A percentile compares a stretch with the other conserved stretches of the same genome.
These are phyloP conservation scores for Neodontobutis hainanensis DNA, from an alignment of 2,113 vertebrate species.

Conservation along the genomic window DNA sequence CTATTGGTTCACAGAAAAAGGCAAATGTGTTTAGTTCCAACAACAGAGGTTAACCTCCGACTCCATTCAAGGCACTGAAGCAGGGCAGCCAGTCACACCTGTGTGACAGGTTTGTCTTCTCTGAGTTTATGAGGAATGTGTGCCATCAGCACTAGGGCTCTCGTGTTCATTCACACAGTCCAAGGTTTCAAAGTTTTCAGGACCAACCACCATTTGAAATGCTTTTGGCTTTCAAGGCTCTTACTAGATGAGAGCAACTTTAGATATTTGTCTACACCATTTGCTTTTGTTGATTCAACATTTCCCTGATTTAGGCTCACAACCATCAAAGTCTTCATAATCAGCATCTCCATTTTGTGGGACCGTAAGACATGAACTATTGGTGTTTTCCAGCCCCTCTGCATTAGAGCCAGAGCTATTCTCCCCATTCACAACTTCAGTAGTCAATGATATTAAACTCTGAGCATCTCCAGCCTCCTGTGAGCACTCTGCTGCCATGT, in stretches of 20 bases:
- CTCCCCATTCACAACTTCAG: constrained; percentile 2
- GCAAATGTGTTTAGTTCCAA: constrained; percentile 35
- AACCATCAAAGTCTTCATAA: background rate
- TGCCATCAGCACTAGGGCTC: background rate
- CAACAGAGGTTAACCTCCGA: constrained; percentile 8
- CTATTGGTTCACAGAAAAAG: constrained; percentile 44
- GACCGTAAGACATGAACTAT: background rate
- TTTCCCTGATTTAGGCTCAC: constrained; percentile 1
- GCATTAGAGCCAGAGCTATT: background rate
- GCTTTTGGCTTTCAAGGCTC: constrained; percentile 4
- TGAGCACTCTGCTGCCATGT: background rate
- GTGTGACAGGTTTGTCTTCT: constrained; percentile 16
- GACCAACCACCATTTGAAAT: constrained; percentile 3
- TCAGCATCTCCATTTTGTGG: background rate
- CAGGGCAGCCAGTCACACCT: constrained; percentile 10
- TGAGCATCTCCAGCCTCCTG: background rate
- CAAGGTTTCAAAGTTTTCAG: constrained; percentile 27
- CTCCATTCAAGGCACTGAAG: constrained; percentile 59
- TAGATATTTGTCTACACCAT: constrained; percentile 1
- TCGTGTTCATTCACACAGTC: background rate
- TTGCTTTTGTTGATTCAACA: background rate
- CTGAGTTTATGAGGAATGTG: constrained; percentile 8
- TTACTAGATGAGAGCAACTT: background rate
- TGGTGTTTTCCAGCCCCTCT: background rate
- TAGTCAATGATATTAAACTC: constrained; percentile 8